Evolutionary conservation across 1,140 invertebrate genomes (phyloP).

Genomic region (Charaxes varanes): DNA sequence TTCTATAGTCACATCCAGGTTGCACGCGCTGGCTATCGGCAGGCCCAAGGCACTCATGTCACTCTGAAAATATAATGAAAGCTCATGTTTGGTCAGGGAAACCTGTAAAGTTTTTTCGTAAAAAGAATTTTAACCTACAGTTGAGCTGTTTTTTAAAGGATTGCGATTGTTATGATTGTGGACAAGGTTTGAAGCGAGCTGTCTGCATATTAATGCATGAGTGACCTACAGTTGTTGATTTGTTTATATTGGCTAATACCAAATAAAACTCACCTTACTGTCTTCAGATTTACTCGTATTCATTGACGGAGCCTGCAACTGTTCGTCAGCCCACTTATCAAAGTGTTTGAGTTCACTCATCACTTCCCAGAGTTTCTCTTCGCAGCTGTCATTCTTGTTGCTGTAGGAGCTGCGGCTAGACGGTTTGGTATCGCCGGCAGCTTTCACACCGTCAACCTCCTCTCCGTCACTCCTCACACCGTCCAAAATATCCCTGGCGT

Average conservation of each 20-base stretch:
- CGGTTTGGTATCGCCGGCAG: conserved; percentile 24
- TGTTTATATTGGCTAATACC: not conserved
- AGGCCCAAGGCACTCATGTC: conserved; percentile 53
- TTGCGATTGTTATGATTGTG: no score
- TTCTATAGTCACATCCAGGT: conserved; percentile 41
- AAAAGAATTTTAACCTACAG: no score
- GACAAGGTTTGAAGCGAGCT: no score
- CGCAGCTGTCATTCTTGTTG: conserved; percentile 32
- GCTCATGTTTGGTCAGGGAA: not conserved
- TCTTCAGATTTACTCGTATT: conserved; percentile 49
- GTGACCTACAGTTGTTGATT: no score
- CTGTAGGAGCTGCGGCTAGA: conserved; percentile 34
- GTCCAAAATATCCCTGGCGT: conserved; percentile 44
- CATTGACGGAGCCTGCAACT: conserved; percentile 38
- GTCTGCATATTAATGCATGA: no score
- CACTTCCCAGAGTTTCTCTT: conserved; percentile 55
- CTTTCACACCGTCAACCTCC: conserved; percentile 39
- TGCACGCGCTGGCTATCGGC: conserved; percentile 48
- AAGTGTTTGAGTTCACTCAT: conserved; percentile 60
- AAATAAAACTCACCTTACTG: conserved; percentile 37
- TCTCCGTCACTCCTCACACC: conserved; percentile 32
- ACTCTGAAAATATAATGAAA: conserved; percentile 35
- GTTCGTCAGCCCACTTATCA: conserved; percentile 62
- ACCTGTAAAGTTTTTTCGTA: no score
- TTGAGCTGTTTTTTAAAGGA: no score